Evolutionary conservation across 2,113 vertebrate species (phyloP).

Genomic region (Trachemys scripta): DNA sequence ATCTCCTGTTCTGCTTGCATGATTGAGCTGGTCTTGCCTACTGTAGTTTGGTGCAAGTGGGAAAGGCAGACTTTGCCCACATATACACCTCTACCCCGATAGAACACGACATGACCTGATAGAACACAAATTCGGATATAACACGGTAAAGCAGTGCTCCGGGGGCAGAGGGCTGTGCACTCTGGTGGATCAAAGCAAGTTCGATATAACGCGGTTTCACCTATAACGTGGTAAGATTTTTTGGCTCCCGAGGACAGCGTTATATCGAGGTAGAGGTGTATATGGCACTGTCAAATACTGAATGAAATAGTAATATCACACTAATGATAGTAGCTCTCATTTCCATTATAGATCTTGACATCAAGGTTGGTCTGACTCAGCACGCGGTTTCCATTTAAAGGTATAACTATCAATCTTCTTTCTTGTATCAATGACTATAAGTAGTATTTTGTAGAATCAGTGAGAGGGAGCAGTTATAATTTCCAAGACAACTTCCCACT

Average conservation of each 20-base stretch:
- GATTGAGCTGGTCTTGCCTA: not conserved
- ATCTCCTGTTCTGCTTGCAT: not conserved
- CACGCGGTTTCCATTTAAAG: slow-evolving; percentile 38
- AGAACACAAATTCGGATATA: too few relatives aligned
- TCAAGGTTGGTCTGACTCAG: slow-evolving; percentile 39
- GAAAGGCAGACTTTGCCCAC: not conserved
- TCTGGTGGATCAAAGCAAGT: too few relatives aligned
- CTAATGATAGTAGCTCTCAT: not conserved
- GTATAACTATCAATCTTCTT: not conserved
- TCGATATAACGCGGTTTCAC: too few relatives aligned
- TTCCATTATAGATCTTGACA: slow-evolving; percentile 52
- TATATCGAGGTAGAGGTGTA: too few relatives aligned
- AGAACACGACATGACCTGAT: too few relatives aligned
- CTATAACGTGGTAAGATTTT: too few relatives aligned
- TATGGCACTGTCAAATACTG: not conserved
- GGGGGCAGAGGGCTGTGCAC: too few relatives aligned
- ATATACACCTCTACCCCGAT: not conserved
- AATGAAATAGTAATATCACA: slow-evolving; percentile 7
- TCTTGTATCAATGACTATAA: not conserved
- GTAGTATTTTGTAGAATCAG: slow-evolving; percentile 6
- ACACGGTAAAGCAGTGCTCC: too few relatives aligned
- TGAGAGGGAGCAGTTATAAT: not conserved
- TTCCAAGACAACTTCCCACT: not conserved
- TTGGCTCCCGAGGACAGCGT: too few relatives aligned
- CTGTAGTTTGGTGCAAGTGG: not conserved